These are phyloP conservation scores for Cheilosia pagana DNA, from an alignment of 2,888 invertebrate species.

Conservation along the genomic window DNA sequence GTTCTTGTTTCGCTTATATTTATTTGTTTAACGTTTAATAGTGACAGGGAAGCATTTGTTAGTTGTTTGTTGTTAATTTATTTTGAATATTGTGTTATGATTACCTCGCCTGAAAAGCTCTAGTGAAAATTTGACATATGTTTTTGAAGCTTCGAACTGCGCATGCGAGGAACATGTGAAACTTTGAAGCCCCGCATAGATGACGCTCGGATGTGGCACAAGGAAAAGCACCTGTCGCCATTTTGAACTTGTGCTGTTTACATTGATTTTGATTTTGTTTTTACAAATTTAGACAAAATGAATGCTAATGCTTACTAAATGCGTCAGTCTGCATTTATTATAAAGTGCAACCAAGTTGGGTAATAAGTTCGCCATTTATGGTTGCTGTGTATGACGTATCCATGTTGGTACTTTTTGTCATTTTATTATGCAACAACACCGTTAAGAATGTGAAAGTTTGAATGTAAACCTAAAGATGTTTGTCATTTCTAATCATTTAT, in stretches of 20 bases:
- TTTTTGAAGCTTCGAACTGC: constrained; percentile 63
- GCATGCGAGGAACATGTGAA: constrained; percentile 22
- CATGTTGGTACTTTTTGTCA: too few species aligned
- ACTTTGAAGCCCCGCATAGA: constrained; percentile 32
- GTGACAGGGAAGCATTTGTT: constrained; percentile 27
- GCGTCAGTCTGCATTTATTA: too few species aligned
- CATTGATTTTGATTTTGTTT: background rate
- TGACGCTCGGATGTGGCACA: constrained; percentile 37
- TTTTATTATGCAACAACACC: too few species aligned
- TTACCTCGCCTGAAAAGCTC: constrained; percentile 70
- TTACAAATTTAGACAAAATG: too few species aligned
- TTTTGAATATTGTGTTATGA: constrained; percentile 73
- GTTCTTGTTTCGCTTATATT: constrained; percentile 18
- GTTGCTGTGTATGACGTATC: too few species aligned
- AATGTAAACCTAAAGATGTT: too few species aligned
- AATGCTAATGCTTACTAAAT: too few species aligned
- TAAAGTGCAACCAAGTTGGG: too few species aligned
- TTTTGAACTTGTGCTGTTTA: constrained; percentile 35
- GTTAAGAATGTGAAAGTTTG: too few species aligned
- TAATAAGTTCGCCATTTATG: too few species aligned
- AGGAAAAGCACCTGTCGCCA: constrained; percentile 1
- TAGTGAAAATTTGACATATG: constrained; percentile 75
- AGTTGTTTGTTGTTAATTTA: constrained; percentile 67
- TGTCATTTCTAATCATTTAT: too few species aligned
- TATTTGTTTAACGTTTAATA: constrained; percentile 1